These are phyloP conservation scores for Colius striatus DNA, from an alignment of 2,113 vertebrate species.

Conservation along the genomic window DNA sequence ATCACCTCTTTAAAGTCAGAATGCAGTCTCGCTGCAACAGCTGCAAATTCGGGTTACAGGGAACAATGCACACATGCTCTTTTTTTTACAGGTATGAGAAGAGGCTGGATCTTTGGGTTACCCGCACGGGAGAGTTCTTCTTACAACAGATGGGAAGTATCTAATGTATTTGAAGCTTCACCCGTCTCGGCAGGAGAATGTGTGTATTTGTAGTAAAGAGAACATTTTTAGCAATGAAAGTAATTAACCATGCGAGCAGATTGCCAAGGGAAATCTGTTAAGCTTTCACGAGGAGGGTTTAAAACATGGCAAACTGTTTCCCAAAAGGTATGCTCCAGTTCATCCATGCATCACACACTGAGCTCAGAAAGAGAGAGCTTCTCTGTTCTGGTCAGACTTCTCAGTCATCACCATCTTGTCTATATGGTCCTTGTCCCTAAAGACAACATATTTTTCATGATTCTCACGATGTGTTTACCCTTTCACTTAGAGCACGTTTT, in stretches of 20 bases:
- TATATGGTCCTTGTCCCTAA: neutral
- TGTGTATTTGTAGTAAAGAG: slow-evolving; percentile 30
- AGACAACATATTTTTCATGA: neutral
- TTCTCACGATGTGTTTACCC: neutral
- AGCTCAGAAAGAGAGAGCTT: neutral
- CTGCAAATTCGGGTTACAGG: neutral
- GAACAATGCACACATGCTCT: neutral
- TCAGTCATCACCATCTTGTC: neutral
- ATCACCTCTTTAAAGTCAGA: neutral
- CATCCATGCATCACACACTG: neutral
- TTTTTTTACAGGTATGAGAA: neutral
- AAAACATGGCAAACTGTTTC: slow-evolving; percentile 4
- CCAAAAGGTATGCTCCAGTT: neutral
- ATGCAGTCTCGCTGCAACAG: neutral
- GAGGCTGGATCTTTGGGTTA: neutral
- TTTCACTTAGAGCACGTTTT: neutral
- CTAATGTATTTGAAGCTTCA: neutral
- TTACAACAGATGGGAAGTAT: neutral
- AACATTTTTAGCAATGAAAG: slow-evolving; percentile 5
- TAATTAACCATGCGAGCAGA: neutral
- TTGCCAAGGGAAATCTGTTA: slow-evolving; percentile 17
- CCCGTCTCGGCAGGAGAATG: rapidly evolving
- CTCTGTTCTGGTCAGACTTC: neutral
- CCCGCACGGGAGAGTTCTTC: neutral
- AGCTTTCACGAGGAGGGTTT: neutral